Evolutionary conservation across 2,888 invertebrate genomes (phyloP).

Genomic region (Drosophila kanekoi): DNA sequence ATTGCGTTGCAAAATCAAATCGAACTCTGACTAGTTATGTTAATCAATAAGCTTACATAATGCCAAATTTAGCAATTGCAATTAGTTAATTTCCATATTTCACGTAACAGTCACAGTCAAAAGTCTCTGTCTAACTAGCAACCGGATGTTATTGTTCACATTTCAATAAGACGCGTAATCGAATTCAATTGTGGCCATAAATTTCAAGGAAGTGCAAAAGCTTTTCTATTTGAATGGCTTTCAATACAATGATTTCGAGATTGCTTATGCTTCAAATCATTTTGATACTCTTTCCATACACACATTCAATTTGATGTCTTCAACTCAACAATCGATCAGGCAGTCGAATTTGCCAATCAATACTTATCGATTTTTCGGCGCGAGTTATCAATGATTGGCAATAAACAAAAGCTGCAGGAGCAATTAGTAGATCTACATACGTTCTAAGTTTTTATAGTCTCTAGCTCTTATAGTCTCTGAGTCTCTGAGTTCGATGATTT

Average conservation of each 20-base stretch:
- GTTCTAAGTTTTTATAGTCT: no score
- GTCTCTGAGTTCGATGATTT: no score
- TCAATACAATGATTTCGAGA: conserved; percentile 4
- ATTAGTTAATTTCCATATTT: background rate
- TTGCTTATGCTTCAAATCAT: background rate
- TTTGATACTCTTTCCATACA: no score
- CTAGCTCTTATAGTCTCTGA: no score
- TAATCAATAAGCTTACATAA: background rate
- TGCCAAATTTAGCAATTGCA: background rate
- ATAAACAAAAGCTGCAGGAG: background rate
- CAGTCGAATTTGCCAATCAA: no score
- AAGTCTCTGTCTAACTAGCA: no score
- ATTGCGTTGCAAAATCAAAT: conserved; percentile 10
- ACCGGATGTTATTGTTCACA: background rate
- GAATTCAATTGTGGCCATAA: background rate
- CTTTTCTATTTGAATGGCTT: conserved; percentile 8
- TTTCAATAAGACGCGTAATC: background rate
- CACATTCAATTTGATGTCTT: background rate
- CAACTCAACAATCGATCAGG: no score
- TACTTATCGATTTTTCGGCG: no score
- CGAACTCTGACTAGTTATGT: conserved; percentile 2
- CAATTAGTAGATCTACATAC: no score
- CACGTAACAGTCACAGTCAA: background rate
- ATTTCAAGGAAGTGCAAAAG: conserved; percentile 7
- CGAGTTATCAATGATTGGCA: no score